Evolutionary conservation across 1,140 invertebrate genomes (phyloP).

Genomic region (Drosophila azteca): DNA sequence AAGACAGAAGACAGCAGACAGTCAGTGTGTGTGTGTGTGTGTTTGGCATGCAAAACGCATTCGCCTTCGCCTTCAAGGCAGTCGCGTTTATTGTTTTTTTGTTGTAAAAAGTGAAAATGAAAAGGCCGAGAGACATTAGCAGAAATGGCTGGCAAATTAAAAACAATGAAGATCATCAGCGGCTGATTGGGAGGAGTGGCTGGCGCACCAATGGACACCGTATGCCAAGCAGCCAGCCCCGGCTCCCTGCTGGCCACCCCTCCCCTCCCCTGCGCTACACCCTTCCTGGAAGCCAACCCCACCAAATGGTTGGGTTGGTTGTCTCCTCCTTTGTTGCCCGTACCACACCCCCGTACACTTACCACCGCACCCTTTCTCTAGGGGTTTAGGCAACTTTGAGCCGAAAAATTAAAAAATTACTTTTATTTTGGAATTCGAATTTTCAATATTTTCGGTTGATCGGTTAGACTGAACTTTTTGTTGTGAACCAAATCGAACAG

Average conservation of each 20-base stretch:
- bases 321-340: constrained; percentile 62
- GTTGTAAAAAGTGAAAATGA: constrained; percentile 18
- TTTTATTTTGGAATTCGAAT: no score
- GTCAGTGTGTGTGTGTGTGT: no score
- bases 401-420: no score
- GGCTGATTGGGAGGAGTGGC: constrained; percentile 68
- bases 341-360: no score
- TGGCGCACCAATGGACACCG: constrained; percentile 63
- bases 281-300: background rate
- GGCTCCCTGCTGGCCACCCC: background rate
- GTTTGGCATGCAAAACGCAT: constrained; percentile 23
- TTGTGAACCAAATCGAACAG: no score
- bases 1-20: no score
- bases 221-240: constrained; percentile 51
- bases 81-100: no score
- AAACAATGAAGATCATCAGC: constrained; percentile 76
- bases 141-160: constrained; percentile 65
- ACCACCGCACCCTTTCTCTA: no score
- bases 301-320: constrained; percentile 26
- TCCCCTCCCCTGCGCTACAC: no score
- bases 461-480: no score
- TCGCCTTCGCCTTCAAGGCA: constrained; percentile 12
- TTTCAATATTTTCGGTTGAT: no score
- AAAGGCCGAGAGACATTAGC: constrained; percentile 16
- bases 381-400: no score